Base-by-base conservation (phyloP, 1,140 invertebrate genomes). In the Camponotus vicinus region DNA sequence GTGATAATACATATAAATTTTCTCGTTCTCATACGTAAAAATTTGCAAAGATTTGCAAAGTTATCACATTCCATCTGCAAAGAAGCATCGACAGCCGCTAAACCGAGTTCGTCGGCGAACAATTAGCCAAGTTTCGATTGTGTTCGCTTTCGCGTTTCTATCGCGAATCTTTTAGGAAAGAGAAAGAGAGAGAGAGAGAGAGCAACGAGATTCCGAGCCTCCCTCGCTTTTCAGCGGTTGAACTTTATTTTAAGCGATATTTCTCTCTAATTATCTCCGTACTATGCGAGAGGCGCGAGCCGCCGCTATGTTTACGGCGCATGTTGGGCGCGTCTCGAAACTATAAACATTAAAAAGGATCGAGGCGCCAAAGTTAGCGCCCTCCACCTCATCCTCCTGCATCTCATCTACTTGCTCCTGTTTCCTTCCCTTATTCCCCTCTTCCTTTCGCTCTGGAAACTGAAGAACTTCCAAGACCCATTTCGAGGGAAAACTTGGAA, bases 211-310 rank as follows among this genome's bases (percentile, higher is more conserved):
- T 27, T 45, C 34, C 9, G 11, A 70, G 63, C 80, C 27, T 70
- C 63, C 45, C 89, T 92, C 83, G 84, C 49, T 52, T 52, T 52
- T 52, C 49, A 92, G 87, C 83, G 77, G 77, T 69, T 85, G 70
- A 94, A 93, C 91, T 94, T 93, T 93, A 94, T 94, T 52, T 52
- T 91, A 93, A 94, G 91, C 92, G 93, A 94, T 95, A 94, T 94
- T 95, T 95, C 94, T 94, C 93, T 94, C 93, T 94, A 95, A 95
- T 95, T 95, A 95, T 95, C 94, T 93, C 87, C 61, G 69, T 85
- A 86, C 85, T 52, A 52, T 52, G 15, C 88, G 57, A 61, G 73
- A 89, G 70, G 80, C 61, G 80, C 52, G 52, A 55, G 8, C 13
- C 59, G 40, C 40, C 49, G 42, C 18, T 67, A 90, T 90, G 89